Conservation (phyloP, 92 coral and sea anemone species). For the Bergia puertoricense region DNA sequence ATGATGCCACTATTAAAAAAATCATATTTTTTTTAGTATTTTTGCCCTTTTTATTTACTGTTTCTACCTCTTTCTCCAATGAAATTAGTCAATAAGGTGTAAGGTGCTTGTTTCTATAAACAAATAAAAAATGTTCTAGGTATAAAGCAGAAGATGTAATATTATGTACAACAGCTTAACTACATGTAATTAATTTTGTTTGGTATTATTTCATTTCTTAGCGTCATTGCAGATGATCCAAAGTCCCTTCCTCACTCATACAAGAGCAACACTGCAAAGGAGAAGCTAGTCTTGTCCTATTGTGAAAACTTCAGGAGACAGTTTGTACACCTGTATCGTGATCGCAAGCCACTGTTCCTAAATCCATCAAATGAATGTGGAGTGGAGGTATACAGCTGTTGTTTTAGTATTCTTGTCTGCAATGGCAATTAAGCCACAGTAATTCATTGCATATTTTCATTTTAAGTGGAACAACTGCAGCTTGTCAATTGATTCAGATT, state of each 20-base stretch:
- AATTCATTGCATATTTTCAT: background rate
- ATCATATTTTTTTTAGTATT: no score
- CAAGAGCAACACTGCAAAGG: constrained; percentile 83
- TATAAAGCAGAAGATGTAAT: no score
- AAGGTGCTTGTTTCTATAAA: no score
- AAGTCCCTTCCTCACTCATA: constrained; percentile 68
- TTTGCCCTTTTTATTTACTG: no score
- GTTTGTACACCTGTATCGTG: constrained; percentile 98
- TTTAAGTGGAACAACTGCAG: background rate
- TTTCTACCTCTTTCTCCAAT: no score
- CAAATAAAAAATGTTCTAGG: no score
- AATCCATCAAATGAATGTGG: constrained; percentile 89
- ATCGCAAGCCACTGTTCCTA: constrained; percentile 86
- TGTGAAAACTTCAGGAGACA: constrained; percentile 98
- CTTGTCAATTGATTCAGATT: no score
- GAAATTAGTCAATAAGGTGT: no score
- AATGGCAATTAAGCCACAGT: no score
- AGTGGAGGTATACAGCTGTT: constrained; percentile 67
- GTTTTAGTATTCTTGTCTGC: background rate
- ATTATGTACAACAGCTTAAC: background rate
- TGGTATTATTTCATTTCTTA: constrained; percentile 14
- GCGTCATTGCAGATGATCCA: constrained; percentile 45
- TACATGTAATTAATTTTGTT: background rate
- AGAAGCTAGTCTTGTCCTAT: constrained; percentile 86
- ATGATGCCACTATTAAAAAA: no score